Evolutionary conservation across 2,113 vertebrate genomes (phyloP), one percentile per base, ranked within the genome.

Genomic region (Pterocles burchelli): DNA sequence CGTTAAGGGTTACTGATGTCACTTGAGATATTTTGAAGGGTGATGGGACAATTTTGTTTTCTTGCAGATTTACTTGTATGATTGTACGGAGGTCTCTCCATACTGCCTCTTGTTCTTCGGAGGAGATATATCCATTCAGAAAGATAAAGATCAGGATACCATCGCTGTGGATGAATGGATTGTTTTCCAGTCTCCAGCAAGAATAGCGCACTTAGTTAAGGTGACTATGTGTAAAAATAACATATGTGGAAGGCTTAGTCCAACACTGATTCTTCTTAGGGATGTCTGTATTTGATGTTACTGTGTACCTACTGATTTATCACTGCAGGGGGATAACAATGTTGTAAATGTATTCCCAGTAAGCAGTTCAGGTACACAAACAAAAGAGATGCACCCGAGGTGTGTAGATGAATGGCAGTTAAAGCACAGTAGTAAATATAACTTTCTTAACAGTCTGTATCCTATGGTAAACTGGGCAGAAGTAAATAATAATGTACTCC

Each of bases 151-250:
- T 76, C 99, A 99, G 96, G 99, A 99, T 66, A 99, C 99, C 25
- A 99, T 99, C 1, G 98, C 99, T 13, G 99, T 99, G 63, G 99
- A 99, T 91, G 97, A 99, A 41, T 99, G 99, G 99, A 99, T 99
- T 68, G 98, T 99, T 72, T 99, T 99, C 97, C 98, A 99, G 95
- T 99, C 99, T 52, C 99, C 99, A 3, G 98, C 98, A 24, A 98
- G 99, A 92, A 99, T 99, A 80, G 99, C 99, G 24, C 97, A 99
- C 89, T 98, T 99, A 6, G 99, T 99, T 74, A 99, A 99, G 98
- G 99, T 99, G 73, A 97, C 76, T 80, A 4, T 65, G 10, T 33
- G 79, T 62, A 25, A 49, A 43, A 66, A 14, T 16, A 10, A 52
- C 5, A 2, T 29, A 13, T 17, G 2, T 61, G 70, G 22, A 49